Evolutionary conservation across 2,797 vertebrate genomes (phyloP).

Genomic region (Malurus splendens): DNA sequence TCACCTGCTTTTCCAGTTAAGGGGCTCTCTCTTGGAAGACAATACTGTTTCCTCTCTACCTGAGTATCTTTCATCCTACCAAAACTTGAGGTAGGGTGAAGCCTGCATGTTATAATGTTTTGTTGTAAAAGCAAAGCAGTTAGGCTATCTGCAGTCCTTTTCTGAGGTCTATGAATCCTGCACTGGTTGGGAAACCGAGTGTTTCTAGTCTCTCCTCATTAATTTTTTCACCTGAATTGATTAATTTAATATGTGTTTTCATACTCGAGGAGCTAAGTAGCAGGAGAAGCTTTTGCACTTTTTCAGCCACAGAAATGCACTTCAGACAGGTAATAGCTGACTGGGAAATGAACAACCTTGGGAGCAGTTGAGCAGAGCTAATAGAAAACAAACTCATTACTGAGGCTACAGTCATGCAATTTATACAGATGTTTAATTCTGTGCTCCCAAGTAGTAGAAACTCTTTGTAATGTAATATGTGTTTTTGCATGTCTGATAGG

Average conservation of each 20-base stretch:
- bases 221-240: constrained; percentile 14
- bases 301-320: background rate
- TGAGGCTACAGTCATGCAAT: background rate
- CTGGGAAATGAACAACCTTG: background rate
- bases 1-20: background rate
- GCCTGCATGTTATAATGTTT: background rate
- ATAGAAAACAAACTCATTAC: background rate
- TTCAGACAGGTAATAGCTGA: background rate
- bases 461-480: background rate
- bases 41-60: background rate
- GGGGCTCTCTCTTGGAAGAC: background rate
- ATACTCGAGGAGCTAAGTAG: background rate
- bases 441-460: background rate
- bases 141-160: background rate
- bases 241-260: constrained; percentile 21
- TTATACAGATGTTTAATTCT: background rate
- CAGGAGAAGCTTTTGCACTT: background rate
- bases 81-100: background rate
- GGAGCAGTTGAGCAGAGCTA: background rate
- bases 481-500: background rate
- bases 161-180: background rate
- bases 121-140: background rate
- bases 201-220: background rate
- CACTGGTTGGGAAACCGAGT: background rate
- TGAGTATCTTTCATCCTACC: background rate